Conservation (phyloP, 2,888 invertebrate genomes). For the Blastobasis lacticolella region DNA sequence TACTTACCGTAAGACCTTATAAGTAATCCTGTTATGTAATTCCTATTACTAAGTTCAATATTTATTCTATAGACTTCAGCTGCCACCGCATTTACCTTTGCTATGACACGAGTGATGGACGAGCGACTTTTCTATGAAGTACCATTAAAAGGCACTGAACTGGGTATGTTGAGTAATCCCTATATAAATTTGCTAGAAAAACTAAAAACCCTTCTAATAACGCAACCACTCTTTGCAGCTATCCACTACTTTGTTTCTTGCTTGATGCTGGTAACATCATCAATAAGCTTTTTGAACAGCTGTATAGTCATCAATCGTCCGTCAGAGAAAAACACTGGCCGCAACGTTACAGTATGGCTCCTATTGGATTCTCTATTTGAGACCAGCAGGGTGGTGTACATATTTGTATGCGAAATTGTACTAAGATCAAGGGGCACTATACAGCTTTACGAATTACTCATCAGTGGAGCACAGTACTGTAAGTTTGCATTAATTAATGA, state of each 20-base stretch:
- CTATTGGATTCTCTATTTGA: slow-evolving; percentile 61
- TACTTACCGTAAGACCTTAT: no score
- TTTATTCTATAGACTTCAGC: slow-evolving; percentile 48
- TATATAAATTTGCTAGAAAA: no score
- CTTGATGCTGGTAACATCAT: slow-evolving; percentile 46
- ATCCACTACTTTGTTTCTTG: slow-evolving; percentile 56
- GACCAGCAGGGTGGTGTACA: slow-evolving; percentile 54
- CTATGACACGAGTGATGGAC: slow-evolving; percentile 45
- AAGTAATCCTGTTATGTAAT: no score
- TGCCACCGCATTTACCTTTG: slow-evolving; percentile 54
- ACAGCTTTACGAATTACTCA: slow-evolving; percentile 50
- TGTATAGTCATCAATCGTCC: slow-evolving; percentile 48
- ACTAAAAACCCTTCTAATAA: not conserved
- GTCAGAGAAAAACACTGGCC: slow-evolving; percentile 32
- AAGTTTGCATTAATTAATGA: slow-evolving; percentile 20
- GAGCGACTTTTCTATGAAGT: slow-evolving; percentile 50
- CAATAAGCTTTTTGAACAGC: slow-evolving; percentile 58
- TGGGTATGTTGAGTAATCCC: slow-evolving; percentile 30
- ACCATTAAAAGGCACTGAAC: slow-evolving; percentile 36
- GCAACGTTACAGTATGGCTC: slow-evolving; percentile 56
- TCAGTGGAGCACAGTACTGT: slow-evolving; percentile 59
- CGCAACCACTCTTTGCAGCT: slow-evolving; percentile 25
- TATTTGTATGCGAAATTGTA: slow-evolving; percentile 53
- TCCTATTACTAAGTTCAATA: not conserved
- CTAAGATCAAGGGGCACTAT: slow-evolving; percentile 44